Percentiles rank a stretch among this genome's conserved stretches.
phyloP scores from a whole-genome alignment of 2,888 invertebrate genomes.

The Cataglyphis livida region DNA sequence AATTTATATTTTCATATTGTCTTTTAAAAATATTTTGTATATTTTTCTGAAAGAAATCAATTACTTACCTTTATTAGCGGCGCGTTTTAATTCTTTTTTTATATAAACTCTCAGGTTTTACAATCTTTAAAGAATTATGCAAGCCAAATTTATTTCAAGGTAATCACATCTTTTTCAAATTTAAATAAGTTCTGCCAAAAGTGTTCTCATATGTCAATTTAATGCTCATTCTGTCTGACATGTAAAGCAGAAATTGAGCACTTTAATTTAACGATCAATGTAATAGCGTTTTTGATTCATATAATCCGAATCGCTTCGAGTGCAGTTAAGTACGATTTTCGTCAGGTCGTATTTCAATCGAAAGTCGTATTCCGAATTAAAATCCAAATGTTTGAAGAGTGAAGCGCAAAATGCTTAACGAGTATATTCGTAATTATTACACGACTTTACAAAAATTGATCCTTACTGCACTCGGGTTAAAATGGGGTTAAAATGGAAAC shows the following conservation, averaged over 20 bases:
- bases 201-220: neutral
- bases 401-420: conserved; percentile 1
- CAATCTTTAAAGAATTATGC: neutral
- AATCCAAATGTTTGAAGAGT: conserved; percentile 15
- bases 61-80: neutral
- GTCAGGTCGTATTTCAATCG: conserved; percentile 12
- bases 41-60: neutral
- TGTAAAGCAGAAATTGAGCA: conserved; percentile 15
- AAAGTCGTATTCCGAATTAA: conserved; percentile 22
- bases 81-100: neutral
- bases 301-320: conserved; percentile 25
- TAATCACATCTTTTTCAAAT: neutral
- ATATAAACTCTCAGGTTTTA: neutral
- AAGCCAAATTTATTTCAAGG: neutral
- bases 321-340: conserved; percentile 28
- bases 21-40: neutral
- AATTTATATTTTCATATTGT: neutral
- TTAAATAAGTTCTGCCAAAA: neutral
- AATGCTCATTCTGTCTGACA: neutral
- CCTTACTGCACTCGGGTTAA: neutral
- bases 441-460: neutral
- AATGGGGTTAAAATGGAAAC: neutral
- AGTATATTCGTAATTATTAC: neutral
- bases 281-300: conserved; percentile 35
- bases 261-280: conserved; percentile 22